phyloP scores from a whole-genome alignment of 2,797 vertebrate species.

The Ibycter americanus region DNA sequence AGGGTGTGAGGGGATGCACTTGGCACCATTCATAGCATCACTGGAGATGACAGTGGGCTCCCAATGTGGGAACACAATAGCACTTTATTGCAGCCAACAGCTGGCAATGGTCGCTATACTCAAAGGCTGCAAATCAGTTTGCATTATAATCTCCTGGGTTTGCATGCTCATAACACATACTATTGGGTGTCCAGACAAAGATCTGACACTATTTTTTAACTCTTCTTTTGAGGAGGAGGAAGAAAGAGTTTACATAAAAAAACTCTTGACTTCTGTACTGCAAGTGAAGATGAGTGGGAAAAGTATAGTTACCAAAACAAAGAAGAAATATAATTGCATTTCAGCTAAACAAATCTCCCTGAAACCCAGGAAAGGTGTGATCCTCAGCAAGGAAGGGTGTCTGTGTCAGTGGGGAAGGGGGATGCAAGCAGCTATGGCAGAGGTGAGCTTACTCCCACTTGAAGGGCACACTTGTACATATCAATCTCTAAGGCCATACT shows the following conservation, averaged over 20 bases:
- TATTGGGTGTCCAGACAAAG: not conserved
- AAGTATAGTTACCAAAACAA: not conserved
- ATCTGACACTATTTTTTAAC: not conserved
- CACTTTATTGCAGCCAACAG: not conserved
- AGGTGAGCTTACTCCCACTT: not conserved
- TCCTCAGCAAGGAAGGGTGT: not conserved
- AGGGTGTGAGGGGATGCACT: not conserved
- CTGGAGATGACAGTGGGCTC: not conserved
- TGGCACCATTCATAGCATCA: not conserved
- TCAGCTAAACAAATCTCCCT: not conserved
- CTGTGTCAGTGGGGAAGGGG: not conserved
- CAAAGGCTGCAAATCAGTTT: not conserved
- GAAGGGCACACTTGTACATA: not conserved
- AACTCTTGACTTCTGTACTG: not conserved
- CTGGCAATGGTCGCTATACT: not conserved
- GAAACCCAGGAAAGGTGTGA: not conserved
- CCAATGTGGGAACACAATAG: not conserved
- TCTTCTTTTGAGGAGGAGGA: not conserved
- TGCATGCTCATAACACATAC: rapidly evolving
- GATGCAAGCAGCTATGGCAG: not conserved
- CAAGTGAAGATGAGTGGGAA: not conserved
- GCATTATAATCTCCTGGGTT: not conserved
- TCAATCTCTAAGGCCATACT: not conserved
- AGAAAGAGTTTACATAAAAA: not conserved
- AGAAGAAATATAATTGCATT: not conserved